Evolutionary conservation across 1,140 invertebrate genomes (phyloP).

Genomic region (Achroia grisella): DNA sequence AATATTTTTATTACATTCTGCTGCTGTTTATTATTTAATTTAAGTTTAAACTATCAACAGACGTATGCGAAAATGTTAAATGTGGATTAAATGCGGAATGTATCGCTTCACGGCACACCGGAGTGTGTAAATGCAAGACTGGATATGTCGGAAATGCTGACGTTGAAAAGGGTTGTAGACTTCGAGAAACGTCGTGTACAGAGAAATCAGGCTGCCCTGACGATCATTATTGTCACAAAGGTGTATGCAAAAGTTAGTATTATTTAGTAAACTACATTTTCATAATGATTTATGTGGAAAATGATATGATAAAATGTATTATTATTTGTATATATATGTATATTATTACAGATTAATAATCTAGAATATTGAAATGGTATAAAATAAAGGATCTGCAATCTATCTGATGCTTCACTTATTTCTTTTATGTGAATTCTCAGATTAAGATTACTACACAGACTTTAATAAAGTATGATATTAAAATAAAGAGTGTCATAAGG

Average conservation of each 20-base stretch:
- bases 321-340: no score
- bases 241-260: conserved; percentile 84
- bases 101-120: conserved; percentile 79
- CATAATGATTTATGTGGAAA: no score
- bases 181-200: conserved; percentile 82
- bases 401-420: no score
- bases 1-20: no score
- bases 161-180: conserved; percentile 82
- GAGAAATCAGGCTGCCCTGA: conserved; percentile 81
- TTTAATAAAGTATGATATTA: no score
- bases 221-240: conserved; percentile 88
- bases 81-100: conserved; percentile 92
- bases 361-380: no score
- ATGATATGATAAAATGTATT: no score
- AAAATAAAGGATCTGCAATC: no score
- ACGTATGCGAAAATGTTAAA: conserved; percentile 82
- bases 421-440: no score
- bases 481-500: no score
- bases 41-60: conserved; percentile 52
- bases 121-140: conserved; percentile 83
- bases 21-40: conserved; percentile 2
- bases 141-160: conserved; percentile 86
- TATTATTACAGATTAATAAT: no score
- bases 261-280: conserved; percentile 6
- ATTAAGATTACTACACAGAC: no score